Percentiles rank a stretch among this genome's conserved stretches.
phyloP scores from a whole-genome alignment of 2,113 vertebrate species.

The Festucalex cinctus region DNA sequence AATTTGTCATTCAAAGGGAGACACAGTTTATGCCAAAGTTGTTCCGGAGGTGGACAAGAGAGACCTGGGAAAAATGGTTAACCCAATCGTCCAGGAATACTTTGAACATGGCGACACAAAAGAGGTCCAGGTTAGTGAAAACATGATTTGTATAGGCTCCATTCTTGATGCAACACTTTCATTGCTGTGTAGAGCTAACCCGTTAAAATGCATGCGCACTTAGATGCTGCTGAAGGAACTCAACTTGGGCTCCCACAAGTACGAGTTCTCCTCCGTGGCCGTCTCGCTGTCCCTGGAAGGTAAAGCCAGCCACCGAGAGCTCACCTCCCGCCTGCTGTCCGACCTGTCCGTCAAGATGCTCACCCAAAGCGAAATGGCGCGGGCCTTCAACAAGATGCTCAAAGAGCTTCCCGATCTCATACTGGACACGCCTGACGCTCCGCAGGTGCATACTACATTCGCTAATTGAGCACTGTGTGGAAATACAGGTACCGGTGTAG shows the following conservation, averaged over 20 bases:
- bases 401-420: slow-evolving; percentile 82
- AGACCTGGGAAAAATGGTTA: slow-evolving; percentile 80
- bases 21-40: slow-evolving; percentile 81
- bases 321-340: slow-evolving; percentile 81
- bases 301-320: slow-evolving; percentile 85
- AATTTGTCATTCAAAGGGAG: slow-evolving; percentile 62
- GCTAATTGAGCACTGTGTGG: not conserved
- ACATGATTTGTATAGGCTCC: not conserved
- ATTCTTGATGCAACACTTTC: not conserved
- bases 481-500: not conserved
- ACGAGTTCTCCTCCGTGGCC: slow-evolving; percentile 77
- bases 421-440: slow-evolving; percentile 83
- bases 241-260: slow-evolving; percentile 76
- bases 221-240: slow-evolving; percentile 79
- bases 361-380: slow-evolving; percentile 72
- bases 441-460: slow-evolving; percentile 68
- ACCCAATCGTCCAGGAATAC: slow-evolving; percentile 84
- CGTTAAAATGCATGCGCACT: not conserved
- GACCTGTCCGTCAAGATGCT: slow-evolving; percentile 77
- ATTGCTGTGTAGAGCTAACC: not conserved
- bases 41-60: slow-evolving; percentile 79
- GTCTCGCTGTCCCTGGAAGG: slow-evolving; percentile 82
- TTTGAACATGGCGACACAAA: slow-evolving; percentile 85
- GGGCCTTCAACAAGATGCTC: slow-evolving; percentile 79
- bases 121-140: slow-evolving; percentile 76